Conservation (phyloP, 2,113 vertebrate genomes). For the Dolichotis patagonum region DNA sequence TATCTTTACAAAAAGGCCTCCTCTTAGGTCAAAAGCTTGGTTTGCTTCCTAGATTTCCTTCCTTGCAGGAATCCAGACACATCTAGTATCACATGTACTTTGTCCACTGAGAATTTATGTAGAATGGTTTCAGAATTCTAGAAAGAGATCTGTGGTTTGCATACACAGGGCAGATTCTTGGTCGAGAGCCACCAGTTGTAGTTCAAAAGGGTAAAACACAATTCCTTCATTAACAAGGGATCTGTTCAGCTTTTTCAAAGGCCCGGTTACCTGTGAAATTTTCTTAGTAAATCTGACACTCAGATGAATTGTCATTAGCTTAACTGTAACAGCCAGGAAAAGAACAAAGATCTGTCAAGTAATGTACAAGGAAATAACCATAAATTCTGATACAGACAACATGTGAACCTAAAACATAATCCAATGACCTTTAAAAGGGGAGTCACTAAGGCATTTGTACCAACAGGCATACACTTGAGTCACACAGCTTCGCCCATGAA, state of each 20-base stretch:
- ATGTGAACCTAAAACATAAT: not conserved
- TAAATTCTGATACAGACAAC: not conserved
- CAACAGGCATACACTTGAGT: not conserved
- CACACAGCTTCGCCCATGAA: not conserved
- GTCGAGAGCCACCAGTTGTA: not conserved
- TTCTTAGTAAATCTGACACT: not conserved
- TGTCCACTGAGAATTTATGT: not conserved
- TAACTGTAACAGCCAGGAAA: not conserved
- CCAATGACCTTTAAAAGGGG: not conserved
- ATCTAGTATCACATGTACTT: not conserved
- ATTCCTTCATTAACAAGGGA: not conserved
- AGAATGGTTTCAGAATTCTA: not conserved
- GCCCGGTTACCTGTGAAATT: not conserved
- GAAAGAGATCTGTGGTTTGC: not conserved
- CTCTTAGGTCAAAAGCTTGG: not conserved
- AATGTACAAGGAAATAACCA: not conserved
- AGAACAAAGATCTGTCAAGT: not conserved
- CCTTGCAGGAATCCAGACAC: not conserved
- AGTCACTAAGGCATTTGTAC: not conserved
- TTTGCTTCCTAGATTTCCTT: not conserved
- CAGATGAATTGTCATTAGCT: not conserved
- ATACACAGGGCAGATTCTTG: not conserved
- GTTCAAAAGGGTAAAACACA: not conserved
- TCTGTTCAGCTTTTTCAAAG: not conserved
- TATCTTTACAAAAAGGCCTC: not conserved